A percentile compares a stretch with the other conserved stretches of the same genome.
Conservation (phyloP, 2,113 vertebrate species). For the Equus przewalskii region DNA sequence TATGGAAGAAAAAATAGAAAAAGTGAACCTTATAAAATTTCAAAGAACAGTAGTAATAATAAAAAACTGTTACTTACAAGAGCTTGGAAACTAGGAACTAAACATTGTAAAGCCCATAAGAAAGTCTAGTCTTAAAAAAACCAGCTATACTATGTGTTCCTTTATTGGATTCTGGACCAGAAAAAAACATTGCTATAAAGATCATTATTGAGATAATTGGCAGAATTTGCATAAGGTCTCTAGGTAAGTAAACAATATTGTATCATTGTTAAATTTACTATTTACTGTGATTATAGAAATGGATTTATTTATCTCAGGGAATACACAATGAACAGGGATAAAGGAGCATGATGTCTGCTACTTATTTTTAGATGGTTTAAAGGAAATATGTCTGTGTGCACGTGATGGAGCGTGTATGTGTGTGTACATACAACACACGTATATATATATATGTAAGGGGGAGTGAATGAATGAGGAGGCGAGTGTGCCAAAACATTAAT, state of each 20-base stretch:
- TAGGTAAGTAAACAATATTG: neutral
- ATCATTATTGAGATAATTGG: neutral
- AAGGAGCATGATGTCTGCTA: neutral
- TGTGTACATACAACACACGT: neutral
- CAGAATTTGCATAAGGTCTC: neutral
- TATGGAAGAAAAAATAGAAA: conserved; percentile 18
- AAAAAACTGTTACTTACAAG: neutral
- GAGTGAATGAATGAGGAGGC: neutral
- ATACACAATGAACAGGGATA: neutral
- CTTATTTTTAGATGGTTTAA: neutral
- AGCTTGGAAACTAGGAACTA: neutral
- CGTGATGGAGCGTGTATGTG: neutral
- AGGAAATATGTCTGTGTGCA: neutral
- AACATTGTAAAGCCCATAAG: conserved; percentile 16
- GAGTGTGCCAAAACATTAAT: neutral
- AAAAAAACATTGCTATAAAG: neutral
- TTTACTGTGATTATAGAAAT: neutral
- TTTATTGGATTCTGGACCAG: neutral
- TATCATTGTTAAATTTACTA: neutral
- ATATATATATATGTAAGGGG: neutral
- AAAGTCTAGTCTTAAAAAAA: conserved; percentile 10
- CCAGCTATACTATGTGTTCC: neutral
- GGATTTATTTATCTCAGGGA: neutral
- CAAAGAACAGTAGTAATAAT: neutral
- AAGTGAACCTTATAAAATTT: conserved; percentile 16